Conservation (phyloP, 2,888 invertebrate genomes). For the Torymus texanus region DNA sequence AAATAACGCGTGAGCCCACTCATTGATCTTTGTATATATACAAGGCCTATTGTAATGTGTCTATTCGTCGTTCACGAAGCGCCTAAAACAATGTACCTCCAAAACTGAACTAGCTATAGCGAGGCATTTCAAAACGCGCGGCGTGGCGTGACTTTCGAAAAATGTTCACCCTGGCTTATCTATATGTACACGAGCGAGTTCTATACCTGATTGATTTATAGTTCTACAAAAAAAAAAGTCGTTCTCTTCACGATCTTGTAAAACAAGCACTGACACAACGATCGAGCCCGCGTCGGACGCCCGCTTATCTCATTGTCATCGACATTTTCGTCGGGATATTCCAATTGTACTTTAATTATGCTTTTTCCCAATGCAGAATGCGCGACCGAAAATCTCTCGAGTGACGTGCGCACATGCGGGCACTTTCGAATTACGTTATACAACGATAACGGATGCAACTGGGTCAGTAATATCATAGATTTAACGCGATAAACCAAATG, state of each 20-base stretch:
- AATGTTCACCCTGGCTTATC: neutral
- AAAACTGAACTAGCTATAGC: too few species aligned
- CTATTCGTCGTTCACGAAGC: neutral
- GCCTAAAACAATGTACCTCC: too few species aligned
- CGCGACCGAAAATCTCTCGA: slow-evolving; percentile 17
- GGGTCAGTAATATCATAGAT: neutral
- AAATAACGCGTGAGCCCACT: too few species aligned
- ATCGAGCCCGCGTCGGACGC: slow-evolving; percentile 1
- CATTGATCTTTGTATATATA: too few species aligned
- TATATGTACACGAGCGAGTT: neutral
- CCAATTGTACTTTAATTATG: neutral
- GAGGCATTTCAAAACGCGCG: neutral
- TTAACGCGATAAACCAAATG: neutral
- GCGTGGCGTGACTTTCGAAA: slow-evolving; percentile 41
- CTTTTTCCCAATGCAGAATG: neutral
- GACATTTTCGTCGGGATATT: neutral
- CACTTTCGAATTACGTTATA: too few species aligned
- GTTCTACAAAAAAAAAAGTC: slow-evolving; percentile 33
- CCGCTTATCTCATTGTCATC: slow-evolving; percentile 34
- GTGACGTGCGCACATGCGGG: too few species aligned
- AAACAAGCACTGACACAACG: slow-evolving; percentile 27
- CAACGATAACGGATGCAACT: too few species aligned
- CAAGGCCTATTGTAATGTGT: too few species aligned
- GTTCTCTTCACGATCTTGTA: slow-evolving; percentile 32
- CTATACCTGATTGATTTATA: slow-evolving; percentile 37